phyloP scores from a whole-genome alignment of 2,888 invertebrate species.

The Nomada fucata region DNA sequence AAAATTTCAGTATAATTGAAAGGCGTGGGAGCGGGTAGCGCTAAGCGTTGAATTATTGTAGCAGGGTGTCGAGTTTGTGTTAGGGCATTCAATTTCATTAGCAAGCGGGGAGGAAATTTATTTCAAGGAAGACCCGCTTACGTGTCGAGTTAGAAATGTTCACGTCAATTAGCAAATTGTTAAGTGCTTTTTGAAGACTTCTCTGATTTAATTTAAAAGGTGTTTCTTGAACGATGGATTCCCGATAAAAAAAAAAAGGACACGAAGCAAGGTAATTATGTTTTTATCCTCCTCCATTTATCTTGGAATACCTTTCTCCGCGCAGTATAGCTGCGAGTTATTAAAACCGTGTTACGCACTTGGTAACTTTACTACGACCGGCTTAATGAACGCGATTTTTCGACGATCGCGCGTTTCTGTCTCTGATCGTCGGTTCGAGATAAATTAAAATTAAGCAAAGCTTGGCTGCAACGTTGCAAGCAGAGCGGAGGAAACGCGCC shows the following conservation, averaged over 20 bases:
- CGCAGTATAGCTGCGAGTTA: conserved; percentile 39
- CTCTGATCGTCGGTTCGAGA: conserved; percentile 21
- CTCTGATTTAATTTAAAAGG: not conserved
- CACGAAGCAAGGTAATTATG: conserved; percentile 65
- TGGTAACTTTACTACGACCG: conserved; percentile 8
- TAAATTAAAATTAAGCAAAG: conserved; percentile 31
- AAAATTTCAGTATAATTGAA: not conserved
- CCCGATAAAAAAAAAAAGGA: conserved; percentile 61
- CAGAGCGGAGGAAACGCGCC: not conserved
- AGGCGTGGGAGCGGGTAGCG: too few relatives aligned
- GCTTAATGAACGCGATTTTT: conserved; percentile 44
- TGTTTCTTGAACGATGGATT: conserved; percentile 46
- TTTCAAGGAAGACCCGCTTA: not conserved
- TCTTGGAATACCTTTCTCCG: conserved; percentile 3
- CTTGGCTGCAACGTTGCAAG: conserved; percentile 1
- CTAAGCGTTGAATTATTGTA: too few relatives aligned
- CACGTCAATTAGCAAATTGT: not conserved
- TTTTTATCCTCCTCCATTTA: conserved; percentile 63
- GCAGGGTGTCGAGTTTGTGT: not conserved
- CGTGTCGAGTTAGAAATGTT: not conserved
- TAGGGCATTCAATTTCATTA: not conserved
- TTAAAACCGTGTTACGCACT: conserved; percentile 52
- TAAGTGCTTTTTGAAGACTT: not conserved
- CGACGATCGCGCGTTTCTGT: conserved; percentile 13
- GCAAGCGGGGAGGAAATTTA: not conserved